These are phyloP conservation scores for Cryptoprocta ferox DNA, from an alignment of 2,797 vertebrate genomes.

Conservation along the genomic window DNA sequence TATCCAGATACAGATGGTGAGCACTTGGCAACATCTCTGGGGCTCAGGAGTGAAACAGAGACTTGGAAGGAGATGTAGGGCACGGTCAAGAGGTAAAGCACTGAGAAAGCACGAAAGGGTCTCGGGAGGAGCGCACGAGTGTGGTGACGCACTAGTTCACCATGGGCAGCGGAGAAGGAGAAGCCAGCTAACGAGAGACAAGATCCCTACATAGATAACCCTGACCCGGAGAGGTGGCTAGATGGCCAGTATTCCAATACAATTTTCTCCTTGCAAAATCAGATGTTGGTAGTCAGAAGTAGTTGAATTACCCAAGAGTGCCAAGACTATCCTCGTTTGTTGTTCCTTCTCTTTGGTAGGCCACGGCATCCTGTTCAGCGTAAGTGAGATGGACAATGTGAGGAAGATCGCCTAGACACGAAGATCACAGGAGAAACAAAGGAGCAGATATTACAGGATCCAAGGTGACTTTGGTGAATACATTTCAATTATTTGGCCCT, in stretches of 20 bases:
- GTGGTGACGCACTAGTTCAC: not conserved
- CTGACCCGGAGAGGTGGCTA: not conserved
- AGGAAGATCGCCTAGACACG: slow-evolving; percentile 66
- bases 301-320: slow-evolving; percentile 59
- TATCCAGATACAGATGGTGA: not conserved
- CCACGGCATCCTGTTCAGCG: slow-evolving; percentile 43
- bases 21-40: not conserved
- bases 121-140: accelerated
- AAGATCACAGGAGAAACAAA: not conserved
- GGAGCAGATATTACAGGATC: not conserved
- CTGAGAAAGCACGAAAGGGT: not conserved
- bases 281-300: not conserved
- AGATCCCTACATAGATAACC: not conserved
- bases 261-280: not conserved
- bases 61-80: not conserved
- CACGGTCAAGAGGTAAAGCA: not conserved
- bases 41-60: not conserved
- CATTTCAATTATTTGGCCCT: not conserved
- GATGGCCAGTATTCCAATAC: not conserved
- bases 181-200: not conserved
- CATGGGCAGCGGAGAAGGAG: not conserved
- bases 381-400: slow-evolving; percentile 56
- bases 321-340: slow-evolving; percentile 68
- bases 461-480: not conserved
- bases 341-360: slow-evolving; percentile 65